Evolutionary conservation across 2,113 vertebrate species (phyloP), one percentile per base, ranked within the genome.

Genomic region (Tragulus kanchil): DNA sequence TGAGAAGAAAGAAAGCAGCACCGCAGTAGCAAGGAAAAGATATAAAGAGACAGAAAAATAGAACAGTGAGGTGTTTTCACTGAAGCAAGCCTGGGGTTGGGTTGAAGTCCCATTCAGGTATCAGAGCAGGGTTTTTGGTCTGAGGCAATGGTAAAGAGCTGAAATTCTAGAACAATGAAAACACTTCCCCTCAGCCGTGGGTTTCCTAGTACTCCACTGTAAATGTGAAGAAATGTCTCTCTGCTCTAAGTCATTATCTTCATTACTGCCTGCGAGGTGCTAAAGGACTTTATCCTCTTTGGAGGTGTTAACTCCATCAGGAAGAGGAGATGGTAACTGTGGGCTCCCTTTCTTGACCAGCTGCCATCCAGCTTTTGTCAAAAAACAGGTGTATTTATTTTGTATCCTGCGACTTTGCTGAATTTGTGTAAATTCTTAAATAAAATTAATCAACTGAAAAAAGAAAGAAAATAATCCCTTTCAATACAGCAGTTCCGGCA

Each of bases 131-230:
- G 45, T 82, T 65, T n/a, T 64, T 81, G 62, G 6, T 23, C 26
- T 52, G 21, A 90, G n/a, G 5, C 58, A 61, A 84, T 45, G 61
- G 36, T 14, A 4, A 88, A 78, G 21, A 45, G 31, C 58, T 86
- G 25, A 86, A 85, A 93, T 85, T 23, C 45, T 50, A 93, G 58
- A 89, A 71, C 13, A 54, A 52, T 31, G 62, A 88, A 81, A 93
- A 64, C 42, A 17, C 59, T 77, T 52, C 9, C 23, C 8, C 59
- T 65, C n/a, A 11, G 14, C 23, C n/a, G 17, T 77, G 8, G 36
- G 21, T 13, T 50, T 89, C 25, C 36, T 42, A n/a, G 26, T 77
- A 50, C 2, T 15, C 13, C 59, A 69, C 48, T 59, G 2, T 79
- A 94, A 94, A 87, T 61, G 84, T 61, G 67, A 87, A 91, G 52